Evolutionary conservation across 2,113 vertebrate genomes (phyloP), one percentile per base, ranked within the genome.

Genomic region (Bufo gargarizans): DNA sequence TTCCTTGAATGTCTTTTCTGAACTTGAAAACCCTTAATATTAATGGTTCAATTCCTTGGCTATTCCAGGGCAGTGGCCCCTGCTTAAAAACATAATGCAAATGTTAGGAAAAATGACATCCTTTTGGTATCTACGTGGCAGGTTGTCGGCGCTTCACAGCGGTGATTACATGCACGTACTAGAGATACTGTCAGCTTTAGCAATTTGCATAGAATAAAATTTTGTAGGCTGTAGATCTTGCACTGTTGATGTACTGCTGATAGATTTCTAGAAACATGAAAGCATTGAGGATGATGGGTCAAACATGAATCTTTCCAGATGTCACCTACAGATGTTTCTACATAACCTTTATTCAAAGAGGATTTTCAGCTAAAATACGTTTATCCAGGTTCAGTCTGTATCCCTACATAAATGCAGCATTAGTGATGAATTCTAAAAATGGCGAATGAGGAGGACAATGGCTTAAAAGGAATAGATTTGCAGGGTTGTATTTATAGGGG

Each of bases 31-130:
- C 33, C n/a, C 20, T 9, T 20, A 33, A 55, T 59, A 22, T 61
- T 86, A 47, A 10, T 77, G 47, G 43, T 86, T 86, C 20, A 77
- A 6, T 65, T 20, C n/a, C 14, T 61, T 61, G 71, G n/a, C 17
- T 0, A 50, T 77, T 77, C 13, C 43, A 58, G 69, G 53, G 72
- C 59, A 77, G 49, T 61, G 45, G 0, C n/a, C 4, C 7, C n/a
- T 53, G 47, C 43, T 10, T 33, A 47, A 79, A 58, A 85, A 85
- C 53, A 43, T 65, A 82, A 69, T 50, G 43, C 81, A 83, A 55
- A 84, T 84, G 63, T 71, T 53, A 71, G n/a, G 59, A 79, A 56
- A 33, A 80, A 43, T 58, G 55, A 58, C 53, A 80, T 80, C 55
- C 77, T 16, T 65, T 47, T 63, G 80, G 53, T 59, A 61, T 45